Percentiles rank a stretch among this genome's conserved stretches.
Conservation (phyloP, 2,797 vertebrate genomes). For the Oreochromis mossambicus region DNA sequence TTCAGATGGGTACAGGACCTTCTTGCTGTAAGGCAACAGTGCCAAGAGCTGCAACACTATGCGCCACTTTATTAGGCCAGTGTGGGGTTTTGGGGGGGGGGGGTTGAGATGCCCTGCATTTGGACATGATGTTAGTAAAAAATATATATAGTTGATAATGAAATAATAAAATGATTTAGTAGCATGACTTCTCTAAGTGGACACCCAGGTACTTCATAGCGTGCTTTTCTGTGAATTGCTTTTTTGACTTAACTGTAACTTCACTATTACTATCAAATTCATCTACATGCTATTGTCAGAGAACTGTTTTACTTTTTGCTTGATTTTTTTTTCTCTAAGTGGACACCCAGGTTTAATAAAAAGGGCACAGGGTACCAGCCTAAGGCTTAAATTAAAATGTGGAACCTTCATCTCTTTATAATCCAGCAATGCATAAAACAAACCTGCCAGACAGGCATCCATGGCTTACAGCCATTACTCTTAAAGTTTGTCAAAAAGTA, state of each 20-base stretch:
- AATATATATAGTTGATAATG: not conserved
- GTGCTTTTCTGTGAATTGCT: not conserved
- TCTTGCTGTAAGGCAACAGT: not conserved
- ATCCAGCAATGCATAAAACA: not conserved
- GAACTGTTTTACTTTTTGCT: not conserved
- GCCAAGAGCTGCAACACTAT: not conserved
- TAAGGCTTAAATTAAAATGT: not conserved
- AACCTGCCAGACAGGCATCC: not conserved
- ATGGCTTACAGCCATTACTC: too few species aligned
- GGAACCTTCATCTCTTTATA: not conserved
- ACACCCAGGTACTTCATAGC: not conserved
- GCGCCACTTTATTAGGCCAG: not conserved
- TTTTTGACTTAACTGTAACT: not conserved
- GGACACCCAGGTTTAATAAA: not conserved
- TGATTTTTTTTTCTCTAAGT: not conserved
- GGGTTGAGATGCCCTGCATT: accelerated
- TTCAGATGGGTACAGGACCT: not conserved
- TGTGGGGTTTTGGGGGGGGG: accelerated
- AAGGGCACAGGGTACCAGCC: not conserved
- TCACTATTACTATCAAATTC: not conserved
- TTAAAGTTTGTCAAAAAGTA: not conserved
- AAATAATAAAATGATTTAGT: not conserved
- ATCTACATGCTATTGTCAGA: not conserved
- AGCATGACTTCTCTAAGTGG: accelerated
- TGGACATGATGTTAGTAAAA: not conserved